A percentile compares a stretch with the other conserved stretches of the same genome.
Conservation (phyloP, 2,888 invertebrate species). For the Oconnorella tubifera region DNA sequence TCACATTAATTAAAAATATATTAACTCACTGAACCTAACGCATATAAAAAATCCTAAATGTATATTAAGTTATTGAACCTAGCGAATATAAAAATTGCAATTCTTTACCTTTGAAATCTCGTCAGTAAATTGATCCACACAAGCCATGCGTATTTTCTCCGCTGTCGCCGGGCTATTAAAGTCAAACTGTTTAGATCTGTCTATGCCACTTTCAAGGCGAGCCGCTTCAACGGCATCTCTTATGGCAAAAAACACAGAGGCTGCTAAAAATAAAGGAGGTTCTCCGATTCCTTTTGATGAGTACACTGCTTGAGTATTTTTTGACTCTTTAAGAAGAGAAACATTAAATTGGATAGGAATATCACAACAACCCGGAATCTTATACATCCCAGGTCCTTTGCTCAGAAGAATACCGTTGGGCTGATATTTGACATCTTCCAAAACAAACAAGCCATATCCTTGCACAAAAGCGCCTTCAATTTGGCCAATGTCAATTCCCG, state of each 20-base stretch:
- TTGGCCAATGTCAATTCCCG: conserved; percentile 46
- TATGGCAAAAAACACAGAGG: conserved; percentile 84
- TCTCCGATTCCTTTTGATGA: conserved; percentile 97
- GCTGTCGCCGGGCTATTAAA: conserved; percentile 80
- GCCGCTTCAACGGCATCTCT: conserved; percentile 76
- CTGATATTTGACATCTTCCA: conserved; percentile 85
- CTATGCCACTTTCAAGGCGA: conserved; percentile 67
- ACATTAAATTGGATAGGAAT: conserved; percentile 91
- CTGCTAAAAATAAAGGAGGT: conserved; percentile 85
- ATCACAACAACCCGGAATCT: conserved; percentile 87
- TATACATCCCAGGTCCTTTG: conserved; percentile 87
- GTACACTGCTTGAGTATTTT: conserved; percentile 85
- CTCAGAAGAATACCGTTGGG: conserved; percentile 77
- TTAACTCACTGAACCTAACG: too few relatives aligned
- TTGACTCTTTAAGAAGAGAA: conserved; percentile 80
- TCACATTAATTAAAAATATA: too few relatives aligned
- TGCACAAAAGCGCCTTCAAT: conserved; percentile 47
- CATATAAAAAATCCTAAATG: too few relatives aligned
- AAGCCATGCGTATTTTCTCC: conserved; percentile 82
- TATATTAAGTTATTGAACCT: too few relatives aligned
- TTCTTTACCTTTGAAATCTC: too few relatives aligned
- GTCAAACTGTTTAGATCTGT: conserved; percentile 64
- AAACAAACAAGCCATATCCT: conserved; percentile 85
- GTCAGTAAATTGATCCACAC: too few relatives aligned
- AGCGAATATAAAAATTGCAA: too few relatives aligned